phyloP scores from a whole-genome alignment of 1,140 invertebrate genomes.

The Lepidurus apus region DNA sequence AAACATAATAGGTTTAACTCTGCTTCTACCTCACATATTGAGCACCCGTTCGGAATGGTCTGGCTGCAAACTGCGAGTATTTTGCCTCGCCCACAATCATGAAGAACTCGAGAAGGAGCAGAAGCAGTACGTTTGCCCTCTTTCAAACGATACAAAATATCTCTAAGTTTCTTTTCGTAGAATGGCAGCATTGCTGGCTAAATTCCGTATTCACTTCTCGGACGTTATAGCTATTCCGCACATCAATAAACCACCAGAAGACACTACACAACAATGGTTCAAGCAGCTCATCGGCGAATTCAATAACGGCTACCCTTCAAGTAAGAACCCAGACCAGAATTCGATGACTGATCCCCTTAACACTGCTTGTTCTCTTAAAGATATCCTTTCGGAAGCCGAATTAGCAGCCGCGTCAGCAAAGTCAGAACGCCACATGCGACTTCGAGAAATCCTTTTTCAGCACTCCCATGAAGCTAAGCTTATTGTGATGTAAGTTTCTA shows the following conservation, averaged over 20 bases:
- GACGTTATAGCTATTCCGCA: conserved; percentile 85
- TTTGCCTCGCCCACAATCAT: conserved; percentile 78
- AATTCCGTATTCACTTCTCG: conserved; percentile 89
- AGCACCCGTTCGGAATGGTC: conserved; percentile 76
- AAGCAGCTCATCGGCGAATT: conserved; percentile 65
- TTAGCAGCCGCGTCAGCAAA: conserved; percentile 37
- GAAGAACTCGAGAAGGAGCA: conserved; percentile 81
- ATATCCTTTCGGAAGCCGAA: conserved; percentile 30
- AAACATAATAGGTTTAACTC: conserved; percentile 63
- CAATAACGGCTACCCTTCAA: not conserved
- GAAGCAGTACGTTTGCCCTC: conserved; percentile 62
- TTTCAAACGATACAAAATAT: not conserved
- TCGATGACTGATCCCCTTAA: not conserved
- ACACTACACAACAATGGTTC: conserved; percentile 64
- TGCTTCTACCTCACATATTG: conserved; percentile 87
- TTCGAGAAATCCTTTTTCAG: conserved; percentile 47
- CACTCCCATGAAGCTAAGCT: conserved; percentile 47
- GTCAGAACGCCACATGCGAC: conserved; percentile 48
- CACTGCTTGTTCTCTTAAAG: not conserved
- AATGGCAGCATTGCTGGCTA: conserved; percentile 84
- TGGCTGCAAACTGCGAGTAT: conserved; percentile 79
- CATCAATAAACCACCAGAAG: conserved; percentile 63
- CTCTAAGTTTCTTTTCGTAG: conserved; percentile 51
- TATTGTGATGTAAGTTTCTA: conserved; percentile 51
- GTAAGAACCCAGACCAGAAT: not conserved